These are phyloP conservation scores for Lamellibrachia columna DNA, from an alignment of 2,888 invertebrate species.

Conservation along the genomic window DNA sequence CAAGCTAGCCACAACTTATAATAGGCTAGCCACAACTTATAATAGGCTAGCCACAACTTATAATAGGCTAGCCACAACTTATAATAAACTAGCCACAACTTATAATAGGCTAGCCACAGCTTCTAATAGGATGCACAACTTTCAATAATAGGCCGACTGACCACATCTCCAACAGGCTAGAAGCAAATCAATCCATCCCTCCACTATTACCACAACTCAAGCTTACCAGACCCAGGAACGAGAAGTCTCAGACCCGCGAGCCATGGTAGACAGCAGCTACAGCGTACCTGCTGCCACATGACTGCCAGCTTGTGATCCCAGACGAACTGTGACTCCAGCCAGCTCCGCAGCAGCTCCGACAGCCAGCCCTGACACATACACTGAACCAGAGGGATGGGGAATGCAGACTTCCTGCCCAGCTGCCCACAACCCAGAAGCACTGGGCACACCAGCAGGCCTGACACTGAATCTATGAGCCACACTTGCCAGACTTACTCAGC, in stretches of 20 bases:
- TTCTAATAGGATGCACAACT: no score
- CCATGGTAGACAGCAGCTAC: slow-evolving; percentile 1
- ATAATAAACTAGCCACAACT: no score
- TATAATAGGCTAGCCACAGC: no score
- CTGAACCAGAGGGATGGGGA: not conserved
- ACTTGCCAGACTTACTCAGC: not conserved
- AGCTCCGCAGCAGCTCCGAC: not conserved
- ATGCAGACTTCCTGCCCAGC: not conserved
- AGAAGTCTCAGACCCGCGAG: not conserved
- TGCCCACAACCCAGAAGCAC: not conserved
- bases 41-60: no score
- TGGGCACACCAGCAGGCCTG: not conserved
- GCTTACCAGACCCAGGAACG: not conserved
- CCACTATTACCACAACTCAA: not conserved
- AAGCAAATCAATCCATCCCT: not conserved
- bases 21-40: no score
- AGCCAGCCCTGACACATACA: not conserved
- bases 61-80: no score
- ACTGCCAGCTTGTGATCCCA: not conserved
- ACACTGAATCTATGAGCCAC: not conserved
- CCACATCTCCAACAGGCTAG: not conserved
- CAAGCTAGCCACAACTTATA: no score
- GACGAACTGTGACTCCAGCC: not conserved
- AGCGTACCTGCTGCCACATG: not conserved
- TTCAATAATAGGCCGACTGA: no score